Conservation (phyloP, 1,140 invertebrate species). For the Onthophagus taurus region DNA sequence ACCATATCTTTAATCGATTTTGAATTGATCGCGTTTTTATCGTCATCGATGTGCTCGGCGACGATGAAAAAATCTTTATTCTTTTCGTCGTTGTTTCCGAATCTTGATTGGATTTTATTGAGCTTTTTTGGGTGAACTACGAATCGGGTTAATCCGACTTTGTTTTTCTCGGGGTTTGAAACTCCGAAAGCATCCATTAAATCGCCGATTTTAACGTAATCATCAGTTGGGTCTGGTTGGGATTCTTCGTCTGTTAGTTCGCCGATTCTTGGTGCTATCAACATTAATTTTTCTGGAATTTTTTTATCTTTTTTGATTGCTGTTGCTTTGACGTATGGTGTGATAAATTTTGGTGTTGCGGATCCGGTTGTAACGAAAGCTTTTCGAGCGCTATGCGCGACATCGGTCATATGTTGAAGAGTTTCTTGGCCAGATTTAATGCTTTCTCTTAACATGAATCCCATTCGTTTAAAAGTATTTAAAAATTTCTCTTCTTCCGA, state of each 20-base stretch:
- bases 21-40: not conserved
- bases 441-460: constrained; percentile 22
- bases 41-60: not conserved
- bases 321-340: constrained; percentile 15
- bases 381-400: constrained; percentile 26
- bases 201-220: constrained; percentile 17
- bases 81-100: not conserved
- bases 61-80: not conserved
- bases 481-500: constrained; percentile 4
- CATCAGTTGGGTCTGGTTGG: not conserved
- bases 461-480: constrained; percentile 22
- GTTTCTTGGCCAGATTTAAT: constrained; percentile 26
- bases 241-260: constrained; percentile 15
- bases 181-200: constrained; percentile 23
- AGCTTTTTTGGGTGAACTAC: constrained; percentile 13
- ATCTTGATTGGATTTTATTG: constrained; percentile 5
- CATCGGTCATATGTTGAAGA: constrained; percentile 23
- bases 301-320: constrained; percentile 14
- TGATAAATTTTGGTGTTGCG: constrained; percentile 19
- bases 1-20: constrained; percentile 2
- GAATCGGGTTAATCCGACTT: constrained; percentile 16
- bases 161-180: constrained; percentile 16
- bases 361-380: constrained; percentile 16
- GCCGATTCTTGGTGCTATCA: constrained; percentile 27
- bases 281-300: constrained; percentile 20